A percentile compares a stretch with the other conserved stretches of the same genome.
Conservation (phyloP, 2,888 invertebrate species). For the Dermolepida albohirtum region DNA sequence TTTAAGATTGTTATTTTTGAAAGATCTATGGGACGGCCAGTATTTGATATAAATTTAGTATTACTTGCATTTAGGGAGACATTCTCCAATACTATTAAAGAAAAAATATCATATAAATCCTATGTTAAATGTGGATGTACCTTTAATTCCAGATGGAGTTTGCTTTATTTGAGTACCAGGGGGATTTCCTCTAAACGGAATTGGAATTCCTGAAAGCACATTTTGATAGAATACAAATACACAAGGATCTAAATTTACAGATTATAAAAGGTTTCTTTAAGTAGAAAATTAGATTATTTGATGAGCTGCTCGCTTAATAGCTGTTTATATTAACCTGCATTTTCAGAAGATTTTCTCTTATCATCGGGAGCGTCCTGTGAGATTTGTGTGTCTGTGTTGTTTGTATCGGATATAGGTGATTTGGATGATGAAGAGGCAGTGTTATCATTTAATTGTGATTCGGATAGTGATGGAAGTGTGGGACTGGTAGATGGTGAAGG, state of each 20-base stretch:
- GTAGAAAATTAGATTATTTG: too few relatives aligned
- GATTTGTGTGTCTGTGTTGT: conserved; percentile 16
- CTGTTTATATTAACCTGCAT: conserved; percentile 26
- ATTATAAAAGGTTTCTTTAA: too few relatives aligned
- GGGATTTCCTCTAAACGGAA: conserved; percentile 44
- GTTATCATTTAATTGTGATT: conserved; percentile 28
- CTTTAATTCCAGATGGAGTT: conserved; percentile 56
- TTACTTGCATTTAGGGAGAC: conserved; percentile 56
- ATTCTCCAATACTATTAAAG: conserved; percentile 61
- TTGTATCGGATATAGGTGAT: conserved; percentile 28
- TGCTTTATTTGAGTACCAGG: conserved; percentile 45
- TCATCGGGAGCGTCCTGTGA: conserved; percentile 9
- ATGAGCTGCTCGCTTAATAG: too few relatives aligned
- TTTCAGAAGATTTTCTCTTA: conserved; percentile 35
- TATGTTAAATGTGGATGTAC: conserved; percentile 47
- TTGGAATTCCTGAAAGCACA: conserved; percentile 57
- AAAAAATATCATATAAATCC: conserved; percentile 6
- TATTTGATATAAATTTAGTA: conserved; percentile 55
- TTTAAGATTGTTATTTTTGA: conserved; percentile 60
- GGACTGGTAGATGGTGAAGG: conserved; percentile 48
- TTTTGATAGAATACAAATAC: conserved; percentile 52
- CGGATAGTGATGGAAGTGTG: conserved; percentile 49
- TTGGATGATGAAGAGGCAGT: conserved; percentile 24
- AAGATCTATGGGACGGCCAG: conserved; percentile 58
- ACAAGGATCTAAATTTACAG: conserved; percentile 33